These are phyloP conservation scores for Metellina segmentata DNA, from an alignment of 2,888 invertebrate genomes.

Conservation along the genomic window DNA sequence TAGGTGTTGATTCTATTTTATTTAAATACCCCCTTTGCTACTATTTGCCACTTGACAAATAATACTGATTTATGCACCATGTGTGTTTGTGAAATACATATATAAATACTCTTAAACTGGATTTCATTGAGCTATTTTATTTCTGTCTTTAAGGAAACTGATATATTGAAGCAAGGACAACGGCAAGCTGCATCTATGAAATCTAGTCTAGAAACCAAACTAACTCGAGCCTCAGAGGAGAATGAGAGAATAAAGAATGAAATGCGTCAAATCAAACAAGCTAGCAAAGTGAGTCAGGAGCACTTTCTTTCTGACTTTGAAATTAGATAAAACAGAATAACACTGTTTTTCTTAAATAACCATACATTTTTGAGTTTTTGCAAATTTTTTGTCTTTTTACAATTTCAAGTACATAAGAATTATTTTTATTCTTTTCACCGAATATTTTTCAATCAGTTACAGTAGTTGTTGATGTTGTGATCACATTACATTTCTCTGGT, in stretches of 20 bases:
- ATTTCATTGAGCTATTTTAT: background rate
- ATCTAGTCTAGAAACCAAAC: slow-evolving; percentile 71
- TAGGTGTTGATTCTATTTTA: too few relatives aligned
- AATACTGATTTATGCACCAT: too few relatives aligned
- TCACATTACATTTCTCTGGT: too few relatives aligned
- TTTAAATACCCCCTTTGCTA: too few relatives aligned
- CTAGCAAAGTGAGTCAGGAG: slow-evolving; percentile 49
- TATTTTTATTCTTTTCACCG: too few relatives aligned
- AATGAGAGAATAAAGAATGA: slow-evolving; percentile 70
- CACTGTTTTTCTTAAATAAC: background rate
- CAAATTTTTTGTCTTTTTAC: too few relatives aligned
- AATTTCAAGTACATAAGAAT: too few relatives aligned
- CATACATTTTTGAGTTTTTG: background rate
- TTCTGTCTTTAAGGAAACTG: slow-evolving; percentile 67
- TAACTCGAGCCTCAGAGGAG: slow-evolving; percentile 72
- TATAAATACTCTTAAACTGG: background rate
- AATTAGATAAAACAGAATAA: background rate
- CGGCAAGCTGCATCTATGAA: slow-evolving; percentile 72
- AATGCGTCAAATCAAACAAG: slow-evolving; percentile 66
- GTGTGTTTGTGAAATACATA: too few relatives aligned
- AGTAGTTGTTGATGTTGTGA: too few relatives aligned
- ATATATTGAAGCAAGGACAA: slow-evolving; percentile 73
- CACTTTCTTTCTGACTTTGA: too few relatives aligned
- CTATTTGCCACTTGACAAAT: too few relatives aligned
- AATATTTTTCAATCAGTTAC: too few relatives aligned